Base-by-base conservation (phyloP, 30 jellyfish, hydroid and myxozoan species). In the Rhopilema esculentum region DNA sequence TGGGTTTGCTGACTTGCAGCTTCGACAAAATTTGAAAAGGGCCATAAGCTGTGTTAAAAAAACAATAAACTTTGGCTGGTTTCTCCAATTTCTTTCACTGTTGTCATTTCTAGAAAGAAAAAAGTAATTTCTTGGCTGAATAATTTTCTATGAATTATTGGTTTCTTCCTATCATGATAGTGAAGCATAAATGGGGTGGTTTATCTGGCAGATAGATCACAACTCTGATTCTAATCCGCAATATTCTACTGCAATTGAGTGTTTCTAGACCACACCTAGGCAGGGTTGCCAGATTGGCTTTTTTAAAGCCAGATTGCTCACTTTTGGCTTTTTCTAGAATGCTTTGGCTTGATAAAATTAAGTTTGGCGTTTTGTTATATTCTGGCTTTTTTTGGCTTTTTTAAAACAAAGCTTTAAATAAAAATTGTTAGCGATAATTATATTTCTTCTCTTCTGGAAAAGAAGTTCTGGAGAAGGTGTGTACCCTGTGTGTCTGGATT, bases 1-100 rank as follows among this genome's bases (percentile, higher is more conserved):
- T 63, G 72, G 72, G 72, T 63, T 63, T n/a, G 6, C 72, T 17
- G 72, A n/a, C 72, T 63, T 63, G n/a, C 72, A 63, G 29, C 27
- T 63, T 63, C 17, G 72, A 63, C 72, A 63, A 63, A 63, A 63
- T 24, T 63, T 63, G 72, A 17, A 63, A 63, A 63, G 72, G 72
- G 72, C 29, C 72, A 63, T 19, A 19, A 63, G 72, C 29, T 63
- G 72, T 63, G 72, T 63, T 63, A 63, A 24, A 24, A 63, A 63
- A 19, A 63, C 72, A 63, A 63, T 63, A 63, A 63, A 63, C 29
- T 63, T 63, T 63, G 72, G 72, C 29, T 63, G 72, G 17, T 63
- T 63, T n/a, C 72, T 63, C 72, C 2, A 24, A 63, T 63, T 24
- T 7, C 29, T 24, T 24, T 19, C 72, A 24, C 29, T 63, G 8